Evolutionary conservation across 2,113 vertebrate genomes (phyloP), one percentile per base, ranked within the genome.

Genomic region (Phylloscopus trochiloides): DNA sequence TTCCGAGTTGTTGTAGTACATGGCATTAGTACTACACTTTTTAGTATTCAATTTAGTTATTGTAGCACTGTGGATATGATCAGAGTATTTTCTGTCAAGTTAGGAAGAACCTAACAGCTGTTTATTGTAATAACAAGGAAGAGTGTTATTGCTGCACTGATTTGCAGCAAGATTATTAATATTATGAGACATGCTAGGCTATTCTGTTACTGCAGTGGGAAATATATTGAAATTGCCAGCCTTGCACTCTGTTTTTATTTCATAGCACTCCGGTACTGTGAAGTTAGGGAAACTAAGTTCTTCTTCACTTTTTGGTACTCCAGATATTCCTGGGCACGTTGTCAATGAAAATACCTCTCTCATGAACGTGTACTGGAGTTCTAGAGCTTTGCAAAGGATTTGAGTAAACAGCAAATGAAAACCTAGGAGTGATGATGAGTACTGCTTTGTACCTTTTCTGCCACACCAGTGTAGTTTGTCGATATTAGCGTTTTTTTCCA

Each of bases 71-170:
- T 58, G 65, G 55, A 94, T 88, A 59, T 88, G 34, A 58, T 94
- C 86, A 74, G 72, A 59, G 18, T 52, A 24, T 86, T 91, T 91
- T 82, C 72, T 74, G 28, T 68, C 68, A 43, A n/a, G 45, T 68
- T 81, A 58, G 66, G 76, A 88, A 68, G 32, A 88, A 54, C 12
- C 45, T 68, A 66, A 50, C 45, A 57, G 31, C 24, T 57, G 36
- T 68, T 89, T 75, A 34, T 94, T 88, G 38, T 90, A 84, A 94
- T 89, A 96, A 94, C 70, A 74, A 65, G 75, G 70, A 96, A 83
- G 82, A 63, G 90, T 55, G 50, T 88, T 90, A 82, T 92, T 93
- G 51, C 68, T 73, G 61, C 80, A 45, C n/a, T 88, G n/a, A 82
- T 80, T 84, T 66, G 62, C 45, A 81, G 79, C n/a, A 55, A 86